These are phyloP conservation scores for Marronus borbonicus DNA, from an alignment of 2,888 invertebrate genomes.

Conservation along the genomic window DNA sequence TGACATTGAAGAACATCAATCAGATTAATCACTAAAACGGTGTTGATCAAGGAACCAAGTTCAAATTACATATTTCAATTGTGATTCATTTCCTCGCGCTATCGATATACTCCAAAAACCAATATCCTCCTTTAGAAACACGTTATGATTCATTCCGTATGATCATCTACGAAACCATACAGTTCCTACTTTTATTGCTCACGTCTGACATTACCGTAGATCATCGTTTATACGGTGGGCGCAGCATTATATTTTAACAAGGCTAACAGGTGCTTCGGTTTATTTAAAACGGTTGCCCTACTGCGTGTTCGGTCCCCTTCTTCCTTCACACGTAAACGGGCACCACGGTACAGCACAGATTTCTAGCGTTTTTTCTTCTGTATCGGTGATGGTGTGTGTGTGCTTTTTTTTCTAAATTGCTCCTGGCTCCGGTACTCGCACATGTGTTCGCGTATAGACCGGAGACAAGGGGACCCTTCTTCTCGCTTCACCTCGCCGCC, in stretches of 20 bases:
- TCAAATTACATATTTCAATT: no score
- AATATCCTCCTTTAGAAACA: no score
- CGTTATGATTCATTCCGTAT: no score
- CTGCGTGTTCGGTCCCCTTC: conserved; percentile 39
- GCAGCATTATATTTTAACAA: conserved; percentile 44
- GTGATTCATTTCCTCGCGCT: no score
- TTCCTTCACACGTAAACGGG: conserved; percentile 15
- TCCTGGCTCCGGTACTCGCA: conserved; percentile 2
- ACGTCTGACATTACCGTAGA: no score
- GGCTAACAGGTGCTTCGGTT: conserved; percentile 49
- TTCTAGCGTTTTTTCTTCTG: conserved; percentile 33
- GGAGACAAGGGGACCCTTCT: conserved; percentile 6
- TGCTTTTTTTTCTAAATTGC: background rate
- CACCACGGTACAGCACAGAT: conserved; percentile 31
- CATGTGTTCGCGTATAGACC: conserved; percentile 23
- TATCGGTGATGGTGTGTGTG: background rate
- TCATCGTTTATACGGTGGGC: background rate
- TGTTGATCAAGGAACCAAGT: no score
- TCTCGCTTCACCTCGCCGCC: conserved; percentile 30
- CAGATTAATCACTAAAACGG: no score
- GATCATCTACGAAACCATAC: no score
- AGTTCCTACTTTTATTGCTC: no score
- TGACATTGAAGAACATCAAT: no score
- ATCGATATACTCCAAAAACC: no score
- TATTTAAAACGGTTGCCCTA: conserved; percentile 47